Evolutionary conservation across 2,113 vertebrate species (phyloP), one percentile per base, ranked within the genome.

Genomic region (Dendrocopos noguchii): DNA sequence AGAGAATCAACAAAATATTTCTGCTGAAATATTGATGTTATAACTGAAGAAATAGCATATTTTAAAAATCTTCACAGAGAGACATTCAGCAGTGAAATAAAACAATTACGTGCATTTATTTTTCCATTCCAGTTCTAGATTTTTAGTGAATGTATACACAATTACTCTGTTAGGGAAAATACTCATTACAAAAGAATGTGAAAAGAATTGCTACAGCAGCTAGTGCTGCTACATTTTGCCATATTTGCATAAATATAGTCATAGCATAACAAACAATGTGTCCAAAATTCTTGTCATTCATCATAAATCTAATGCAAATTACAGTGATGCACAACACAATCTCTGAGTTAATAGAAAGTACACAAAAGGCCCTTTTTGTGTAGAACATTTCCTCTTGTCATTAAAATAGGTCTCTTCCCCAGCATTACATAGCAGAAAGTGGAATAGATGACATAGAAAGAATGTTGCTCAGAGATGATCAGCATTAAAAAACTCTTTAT

Each of bases 211-310:
- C 65, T 74, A 53, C 19, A 91, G 76, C 16, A 78, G n/a, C n/a
- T n/a, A n/a, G 20, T 31, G 19, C 12, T 87, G 42, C 24, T 82
- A 6, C 28, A 87, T 92, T 93, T 93, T 93, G 86, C 42, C 44
- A 84, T 29, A 16, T 95, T 53, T 79, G 64, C 17, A 8, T 52
- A 91, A 85, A 66, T 74, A 80, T 2, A 47, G 33, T 36, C 57
- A 61, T 1, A 71, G 15, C 13, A 34, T 10, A 72, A 52, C 24
- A 80, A 94, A 65, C 15, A 88, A 86, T 0, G 6, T 20, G 75
- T 57, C 29, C 67, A 46, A 84, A 83, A 65, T 90, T 61, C 75
- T 77, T 76, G 31, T 76, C 15, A 47, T 74, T 91, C 57, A 84
- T 42, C 31, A 74, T 10, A 74, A 70, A 86, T 55, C 83, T 70